Conservation (phyloP, 2,113 vertebrate species). For the Illadopsis cleaveri region DNA sequence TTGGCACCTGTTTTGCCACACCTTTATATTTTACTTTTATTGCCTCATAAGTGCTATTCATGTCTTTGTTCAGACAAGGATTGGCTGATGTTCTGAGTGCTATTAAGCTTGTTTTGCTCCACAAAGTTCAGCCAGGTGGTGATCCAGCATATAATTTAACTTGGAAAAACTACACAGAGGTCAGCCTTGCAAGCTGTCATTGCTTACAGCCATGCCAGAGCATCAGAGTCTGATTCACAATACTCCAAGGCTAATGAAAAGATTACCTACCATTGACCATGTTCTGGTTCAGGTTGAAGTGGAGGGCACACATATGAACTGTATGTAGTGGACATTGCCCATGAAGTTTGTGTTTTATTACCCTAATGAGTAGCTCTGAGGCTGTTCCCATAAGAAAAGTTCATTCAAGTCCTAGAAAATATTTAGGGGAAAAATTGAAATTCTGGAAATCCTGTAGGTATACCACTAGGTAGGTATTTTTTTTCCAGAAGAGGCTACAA, state of each 20-base stretch:
- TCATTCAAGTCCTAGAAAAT: not conserved
- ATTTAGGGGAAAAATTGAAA: not conserved
- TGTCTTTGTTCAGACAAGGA: not conserved
- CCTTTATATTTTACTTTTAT: not conserved
- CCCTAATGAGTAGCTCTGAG: not conserved
- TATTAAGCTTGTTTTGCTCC: not conserved
- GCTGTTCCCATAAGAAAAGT: not conserved
- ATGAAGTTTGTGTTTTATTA: not conserved
- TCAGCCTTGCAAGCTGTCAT: not conserved
- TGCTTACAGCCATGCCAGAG: not conserved
- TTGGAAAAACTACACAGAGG: not conserved
- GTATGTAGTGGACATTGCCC: not conserved
- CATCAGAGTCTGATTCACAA: not conserved
- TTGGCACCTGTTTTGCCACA: not conserved
- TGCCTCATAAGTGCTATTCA: not conserved
- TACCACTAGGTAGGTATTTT: not conserved
- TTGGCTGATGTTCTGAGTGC: not conserved
- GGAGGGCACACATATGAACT: not conserved
- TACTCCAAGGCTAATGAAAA: not conserved
- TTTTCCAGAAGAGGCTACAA: not conserved
- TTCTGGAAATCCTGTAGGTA: not conserved
- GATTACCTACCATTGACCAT: not conserved
- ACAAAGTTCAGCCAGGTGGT: not conserved
- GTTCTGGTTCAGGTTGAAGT: not conserved
- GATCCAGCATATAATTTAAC: not conserved